These are phyloP conservation scores for Hoplostethus mediterraneus DNA, from an alignment of 2,797 vertebrate species.

Conservation along the genomic window DNA sequence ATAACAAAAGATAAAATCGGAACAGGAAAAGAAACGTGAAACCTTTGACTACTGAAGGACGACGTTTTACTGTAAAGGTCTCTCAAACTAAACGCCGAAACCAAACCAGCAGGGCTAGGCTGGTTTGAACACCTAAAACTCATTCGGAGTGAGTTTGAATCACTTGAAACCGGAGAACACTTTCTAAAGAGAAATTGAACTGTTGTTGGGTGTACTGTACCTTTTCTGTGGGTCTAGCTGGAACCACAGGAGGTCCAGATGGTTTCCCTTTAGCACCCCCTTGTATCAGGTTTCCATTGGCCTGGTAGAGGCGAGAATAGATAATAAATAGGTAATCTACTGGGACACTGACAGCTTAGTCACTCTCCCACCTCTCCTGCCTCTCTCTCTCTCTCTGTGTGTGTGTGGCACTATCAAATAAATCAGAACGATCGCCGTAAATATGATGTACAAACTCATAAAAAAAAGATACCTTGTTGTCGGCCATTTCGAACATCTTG, in stretches of 20 bases:
- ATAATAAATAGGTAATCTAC: too few relatives aligned
- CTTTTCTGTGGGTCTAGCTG: constrained; percentile 57
- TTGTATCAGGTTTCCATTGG: constrained; percentile 23
- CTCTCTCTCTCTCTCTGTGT: neutral
- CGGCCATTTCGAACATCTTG: constrained; percentile 26
- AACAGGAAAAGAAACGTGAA: constrained; percentile 32
- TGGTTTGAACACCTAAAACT: too few relatives aligned
- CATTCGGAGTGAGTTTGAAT: too few relatives aligned
- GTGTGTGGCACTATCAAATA: neutral
- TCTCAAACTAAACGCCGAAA: constrained; percentile 9
- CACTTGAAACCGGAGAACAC: neutral
- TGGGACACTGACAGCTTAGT: too few relatives aligned
- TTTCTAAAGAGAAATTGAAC: neutral
- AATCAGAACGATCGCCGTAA: neutral
- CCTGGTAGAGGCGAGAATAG: constrained; percentile 21
- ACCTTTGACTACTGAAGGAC: neutral
- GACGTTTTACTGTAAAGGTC: constrained; percentile 23
- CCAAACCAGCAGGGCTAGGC: neutral
- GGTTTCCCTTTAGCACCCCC: constrained; percentile 29
- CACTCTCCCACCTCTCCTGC: too few relatives aligned
- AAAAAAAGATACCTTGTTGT: constrained; percentile 41
- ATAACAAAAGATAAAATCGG: constrained; percentile 14
- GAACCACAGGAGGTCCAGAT: constrained; percentile 34
- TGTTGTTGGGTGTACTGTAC: constrained; percentile 24
- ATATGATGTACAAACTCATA: too few relatives aligned